Base-by-base conservation (phyloP, 2,113 vertebrate species). In the Salvelinus namaycush region DNA sequence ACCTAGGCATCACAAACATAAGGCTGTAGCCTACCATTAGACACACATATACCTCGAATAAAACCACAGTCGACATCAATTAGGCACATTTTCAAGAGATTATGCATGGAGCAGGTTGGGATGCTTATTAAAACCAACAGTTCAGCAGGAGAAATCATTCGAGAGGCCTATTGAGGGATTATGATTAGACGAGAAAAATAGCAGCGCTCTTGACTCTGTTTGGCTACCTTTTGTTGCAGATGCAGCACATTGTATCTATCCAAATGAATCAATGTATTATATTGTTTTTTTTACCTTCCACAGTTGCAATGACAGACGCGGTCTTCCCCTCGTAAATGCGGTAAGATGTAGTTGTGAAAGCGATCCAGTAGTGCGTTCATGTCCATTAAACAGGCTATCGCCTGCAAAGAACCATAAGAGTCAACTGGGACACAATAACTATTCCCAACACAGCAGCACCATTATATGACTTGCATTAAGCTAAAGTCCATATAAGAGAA, bases 331-430 rank as follows among this genome's bases (percentile, higher is more conserved):
- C 98, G 89, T 87, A 99, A 93, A 93, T 98, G 98, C 92, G 98
- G 98, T 93, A 99, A 90, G 95, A 99, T 99, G 94, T 99, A 99
- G 95, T 99, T 99, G 96, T 99, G 98, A 94, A 99, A 99, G 90
- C 98, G 97, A 92, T 99, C 98, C 95, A 99, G 92, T 93, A 99
- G 96, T 84, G 98, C 98, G 90, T 99, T 99, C 97, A 99, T 99
- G 96, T 99, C 98, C 97, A 99, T 97, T 95, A 99, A 96, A 95
- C 98, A 99, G 94, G 98, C 98, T 94, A 99, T 97, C 93, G 98
- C 98, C 98, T 99, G 96, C 92, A 96, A 92, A 96, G 94, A 97
- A 95, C 90, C 95, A 95, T 89, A 90, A 90, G 81, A 93, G 92
- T 96, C 94, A 97, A 89, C 93, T 92, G 93, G 94, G 92, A 95